Conservation (phyloP, 1,140 invertebrate species). For the Ericerus pela region DNA sequence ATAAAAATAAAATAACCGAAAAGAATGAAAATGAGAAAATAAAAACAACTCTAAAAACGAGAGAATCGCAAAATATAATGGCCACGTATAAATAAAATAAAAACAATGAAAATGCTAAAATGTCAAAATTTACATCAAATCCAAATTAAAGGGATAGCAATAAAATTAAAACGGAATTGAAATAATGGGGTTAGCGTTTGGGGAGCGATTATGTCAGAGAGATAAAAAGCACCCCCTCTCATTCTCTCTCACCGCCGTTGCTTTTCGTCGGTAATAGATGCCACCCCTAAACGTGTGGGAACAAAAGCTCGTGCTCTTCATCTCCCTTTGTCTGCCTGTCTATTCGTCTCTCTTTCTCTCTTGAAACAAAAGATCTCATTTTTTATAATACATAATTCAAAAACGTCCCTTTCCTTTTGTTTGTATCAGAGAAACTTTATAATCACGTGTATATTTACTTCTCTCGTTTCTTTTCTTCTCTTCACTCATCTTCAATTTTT, state of each 20-base stretch:
- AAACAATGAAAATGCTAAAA: conserved; percentile 12
- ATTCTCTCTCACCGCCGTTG: too few relatives aligned
- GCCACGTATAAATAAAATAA: conserved; percentile 7
- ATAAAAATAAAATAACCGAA: not conserved
- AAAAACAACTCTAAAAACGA: conserved; percentile 3
- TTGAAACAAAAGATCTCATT: conserved; percentile 11
- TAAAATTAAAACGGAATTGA: conserved; percentile 12
- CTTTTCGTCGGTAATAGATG: conserved; percentile 4
- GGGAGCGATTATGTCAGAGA: conserved; percentile 11
- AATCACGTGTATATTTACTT: conserved; percentile 3
- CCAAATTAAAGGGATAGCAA: conserved; percentile 12
- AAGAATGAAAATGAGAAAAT: not conserved
- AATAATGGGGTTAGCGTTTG: conserved; percentile 11
- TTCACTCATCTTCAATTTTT: too few relatives aligned
- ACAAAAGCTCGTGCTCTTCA: conserved; percentile 9
- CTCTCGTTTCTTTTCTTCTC: too few relatives aligned
- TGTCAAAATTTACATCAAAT: conserved; percentile 12
- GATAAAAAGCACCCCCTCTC: conserved; percentile 8
- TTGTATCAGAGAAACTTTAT: conserved; percentile 7
- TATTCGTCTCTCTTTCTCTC: too few relatives aligned
- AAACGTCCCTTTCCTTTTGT: conserved; percentile 1
- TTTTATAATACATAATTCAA: conserved; percentile 10
- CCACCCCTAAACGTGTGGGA: not conserved
- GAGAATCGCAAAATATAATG: not conserved
- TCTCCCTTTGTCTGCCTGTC: too few relatives aligned